A percentile compares a stretch with the other conserved stretches of the same genome.
Conservation (phyloP, 2,888 invertebrate species). For the Trachelus troglodyta region DNA sequence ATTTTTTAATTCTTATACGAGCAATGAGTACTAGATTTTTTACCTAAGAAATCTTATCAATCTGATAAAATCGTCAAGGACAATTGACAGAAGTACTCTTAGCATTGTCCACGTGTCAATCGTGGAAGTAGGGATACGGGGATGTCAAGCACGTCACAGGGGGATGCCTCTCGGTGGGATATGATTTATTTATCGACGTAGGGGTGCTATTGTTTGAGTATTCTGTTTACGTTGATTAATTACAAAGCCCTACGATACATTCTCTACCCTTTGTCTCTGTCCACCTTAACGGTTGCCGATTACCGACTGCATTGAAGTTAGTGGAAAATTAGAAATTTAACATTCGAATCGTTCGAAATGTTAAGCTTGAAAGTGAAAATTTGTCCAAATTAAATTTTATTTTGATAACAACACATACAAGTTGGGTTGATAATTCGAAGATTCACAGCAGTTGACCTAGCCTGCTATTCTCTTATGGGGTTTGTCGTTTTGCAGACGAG, state of each 20-base stretch:
- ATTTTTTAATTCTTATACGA: not conserved
- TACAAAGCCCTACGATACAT: slow-evolving; percentile 45
- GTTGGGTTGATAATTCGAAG: not conserved
- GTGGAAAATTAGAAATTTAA: not conserved
- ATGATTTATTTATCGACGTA: slow-evolving; percentile 55
- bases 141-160: not conserved
- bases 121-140: not conserved
- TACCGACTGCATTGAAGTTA: too few relatives aligned
- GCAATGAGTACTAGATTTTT: not conserved
- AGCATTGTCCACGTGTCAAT: not conserved
- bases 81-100: not conserved
- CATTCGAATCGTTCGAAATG: not conserved
- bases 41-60: not conserved
- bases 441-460: not conserved
- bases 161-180: slow-evolving; percentile 40
- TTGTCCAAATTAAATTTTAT: not conserved
- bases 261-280: not conserved
- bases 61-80: not conserved
- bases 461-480: not conserved
- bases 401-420: not conserved
- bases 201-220: slow-evolving; percentile 42
- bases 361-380: not conserved
- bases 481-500: not conserved
- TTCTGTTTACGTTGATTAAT: slow-evolving; percentile 55
- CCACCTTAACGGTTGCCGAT: not conserved